Percentiles rank a stretch among this genome's conserved stretches.
These are phyloP conservation scores for Phallusia fumigata DNA, from an alignment of 23 tunicate species.

Conservation along the genomic window DNA sequence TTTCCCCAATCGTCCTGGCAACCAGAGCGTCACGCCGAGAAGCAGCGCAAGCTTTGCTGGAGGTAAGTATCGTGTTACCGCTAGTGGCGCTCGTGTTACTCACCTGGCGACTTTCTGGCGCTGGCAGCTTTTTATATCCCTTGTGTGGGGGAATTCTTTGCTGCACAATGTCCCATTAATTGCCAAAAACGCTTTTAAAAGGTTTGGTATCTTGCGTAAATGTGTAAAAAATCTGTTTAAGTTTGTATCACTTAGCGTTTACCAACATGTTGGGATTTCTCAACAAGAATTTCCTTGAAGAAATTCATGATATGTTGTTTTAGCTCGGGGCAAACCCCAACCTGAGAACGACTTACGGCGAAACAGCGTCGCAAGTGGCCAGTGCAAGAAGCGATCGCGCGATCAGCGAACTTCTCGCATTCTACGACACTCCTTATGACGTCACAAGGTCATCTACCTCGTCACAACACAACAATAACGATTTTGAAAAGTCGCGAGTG, in stretches of 20 bases:
- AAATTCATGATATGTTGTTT: background rate
- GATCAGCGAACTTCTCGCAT: slow-evolving; percentile 50
- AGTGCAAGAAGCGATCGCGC: slow-evolving; percentile 55
- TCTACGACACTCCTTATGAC: slow-evolving; percentile 53
- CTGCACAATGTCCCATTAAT: too few relatives aligned
- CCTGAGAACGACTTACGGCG: slow-evolving; percentile 65
- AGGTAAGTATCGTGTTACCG: slow-evolving; percentile 16
- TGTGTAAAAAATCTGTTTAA: too few relatives aligned
- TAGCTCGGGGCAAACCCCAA: slow-evolving; percentile 87
- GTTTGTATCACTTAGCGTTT: too few relatives aligned
- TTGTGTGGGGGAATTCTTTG: too few relatives aligned
- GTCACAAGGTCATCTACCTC: slow-evolving; percentile 3
- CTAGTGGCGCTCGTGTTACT: too few relatives aligned
- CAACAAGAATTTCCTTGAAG: too few relatives aligned
- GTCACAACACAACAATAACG: background rate
- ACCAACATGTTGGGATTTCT: too few relatives aligned
- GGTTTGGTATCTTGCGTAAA: too few relatives aligned
- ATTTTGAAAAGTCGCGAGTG: background rate
- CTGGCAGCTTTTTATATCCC: too few relatives aligned
- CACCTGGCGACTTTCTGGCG: too few relatives aligned
- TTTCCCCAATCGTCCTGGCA: slow-evolving; percentile 48
- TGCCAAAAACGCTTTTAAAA: too few relatives aligned
- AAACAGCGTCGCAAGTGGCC: slow-evolving; percentile 68
- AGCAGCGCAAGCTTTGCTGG: slow-evolving; percentile 56
- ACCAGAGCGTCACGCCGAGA: slow-evolving; percentile 45